Base-by-base conservation (phyloP, 1,140 invertebrate species). In the Sycobia sp. region DNA sequence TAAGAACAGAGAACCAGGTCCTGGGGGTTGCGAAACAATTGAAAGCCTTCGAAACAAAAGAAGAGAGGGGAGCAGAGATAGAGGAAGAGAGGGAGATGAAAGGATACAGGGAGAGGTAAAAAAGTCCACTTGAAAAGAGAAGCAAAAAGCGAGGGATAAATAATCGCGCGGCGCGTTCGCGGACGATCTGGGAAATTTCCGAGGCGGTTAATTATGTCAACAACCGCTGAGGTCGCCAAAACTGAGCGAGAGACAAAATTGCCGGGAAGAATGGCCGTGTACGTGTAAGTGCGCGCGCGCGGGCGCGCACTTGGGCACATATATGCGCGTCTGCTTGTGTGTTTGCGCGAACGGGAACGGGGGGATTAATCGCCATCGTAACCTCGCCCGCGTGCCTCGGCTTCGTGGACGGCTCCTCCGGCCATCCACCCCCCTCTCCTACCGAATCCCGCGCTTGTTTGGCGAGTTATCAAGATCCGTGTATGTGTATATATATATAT, bases 401-500 rank as follows among this genome's bases (percentile, higher is more conserved):
- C 22, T 51, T 32, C 18, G 16, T 9, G 27, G n/a, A n/a, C n/a
- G n/a, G n/a, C n/a, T n/a, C n/a, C n/a, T n/a, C n/a, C n/a, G n/a
- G n/a, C n/a, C n/a, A n/a, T n/a, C 38, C 4, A 20, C 2, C 41
- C 7, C 18, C 22, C 41, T 14, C 2, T 27, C 25, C 22, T 5
- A n/a, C n/a, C n/a, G n/a, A n/a, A n/a, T n/a, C n/a, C n/a, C n/a
- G n/a, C n/a, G 47, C 38, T 55, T 55, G 53, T 55, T 44, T 55
- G 53, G 38, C 53, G 38, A 55, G 39, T 55, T 55, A 55, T 55
- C 53, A 55, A 55, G 53, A 55, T 55, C 53, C 53, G 34, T 16
- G 53, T 23, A n/a, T n/a, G n/a, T n/a, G n/a, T n/a, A n/a, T n/a
- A n/a, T n/a, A n/a, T n/a, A n/a, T n/a, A n/a, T n/a, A n/a, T n/a